Evolutionary conservation across 2,888 invertebrate species (phyloP).

Genomic region (Ennomos quercinarius): DNA sequence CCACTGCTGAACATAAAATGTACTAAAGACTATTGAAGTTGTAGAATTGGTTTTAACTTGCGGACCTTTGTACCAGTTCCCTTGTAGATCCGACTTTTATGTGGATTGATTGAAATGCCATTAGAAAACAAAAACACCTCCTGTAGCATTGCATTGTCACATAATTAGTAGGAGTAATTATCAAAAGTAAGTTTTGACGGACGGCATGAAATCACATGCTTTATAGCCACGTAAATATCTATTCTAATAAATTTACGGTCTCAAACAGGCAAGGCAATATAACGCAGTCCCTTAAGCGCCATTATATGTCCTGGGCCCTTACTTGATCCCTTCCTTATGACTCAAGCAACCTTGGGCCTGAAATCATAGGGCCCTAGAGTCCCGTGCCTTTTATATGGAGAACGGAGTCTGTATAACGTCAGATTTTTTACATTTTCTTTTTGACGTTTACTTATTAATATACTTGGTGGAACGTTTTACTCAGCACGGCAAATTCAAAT

Average conservation of each 20-base stretch:
- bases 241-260: conserved; percentile 21
- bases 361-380: conserved; percentile 27
- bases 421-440: conserved; percentile 10
- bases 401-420: conserved; percentile 10
- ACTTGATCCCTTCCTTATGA: conserved; percentile 45
- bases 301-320: conserved; percentile 42
- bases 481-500: too few relatives aligned
- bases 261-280: conserved; percentile 36
- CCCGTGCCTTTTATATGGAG: conserved; percentile 18
- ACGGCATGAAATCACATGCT: background rate
- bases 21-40: too few relatives aligned
- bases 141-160: too few relatives aligned
- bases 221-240: conserved; percentile 23
- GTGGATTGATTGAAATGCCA: too few relatives aligned
- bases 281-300: conserved; percentile 52
- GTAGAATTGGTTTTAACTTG: too few relatives aligned
- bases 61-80: too few relatives aligned
- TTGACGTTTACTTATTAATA: background rate
- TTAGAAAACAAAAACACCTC: too few relatives aligned
- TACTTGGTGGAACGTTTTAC: too few relatives aligned
- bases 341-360: conserved; percentile 35
- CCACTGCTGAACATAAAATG: too few relatives aligned
- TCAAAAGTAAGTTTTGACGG: too few relatives aligned
- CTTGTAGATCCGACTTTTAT: too few relatives aligned
- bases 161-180: too few relatives aligned